These are phyloP conservation scores for Tachycineta bicolor DNA, from an alignment of 2,113 vertebrate species.

Conservation along the genomic window DNA sequence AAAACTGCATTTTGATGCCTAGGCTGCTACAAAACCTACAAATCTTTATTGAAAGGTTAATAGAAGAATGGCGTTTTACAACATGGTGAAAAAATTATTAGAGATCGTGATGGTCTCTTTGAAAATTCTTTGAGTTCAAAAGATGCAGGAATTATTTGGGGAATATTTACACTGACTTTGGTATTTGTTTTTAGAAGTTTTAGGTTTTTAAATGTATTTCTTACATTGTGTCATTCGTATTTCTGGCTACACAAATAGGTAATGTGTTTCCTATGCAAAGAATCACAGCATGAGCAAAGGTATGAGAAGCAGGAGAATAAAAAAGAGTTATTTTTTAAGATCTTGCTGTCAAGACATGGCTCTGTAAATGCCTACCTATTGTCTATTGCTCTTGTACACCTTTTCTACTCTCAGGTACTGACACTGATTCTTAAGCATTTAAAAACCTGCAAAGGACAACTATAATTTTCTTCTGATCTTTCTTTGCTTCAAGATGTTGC, in stretches of 20 bases:
- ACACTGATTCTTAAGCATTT: neutral
- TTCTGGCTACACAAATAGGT: neutral
- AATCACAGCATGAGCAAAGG: neutral
- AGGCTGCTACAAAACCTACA: neutral
- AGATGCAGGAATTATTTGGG: neutral
- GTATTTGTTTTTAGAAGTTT: neutral
- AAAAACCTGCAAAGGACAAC: neutral
- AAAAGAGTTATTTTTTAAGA: neutral
- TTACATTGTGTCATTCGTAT: neutral
- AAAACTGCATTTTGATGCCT: neutral
- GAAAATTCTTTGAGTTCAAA: neutral
- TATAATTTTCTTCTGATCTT: neutral
- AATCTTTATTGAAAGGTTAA: neutral
- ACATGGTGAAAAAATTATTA: neutral
- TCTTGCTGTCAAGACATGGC: neutral
- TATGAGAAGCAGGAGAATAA: neutral
- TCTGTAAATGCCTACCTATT: neutral
- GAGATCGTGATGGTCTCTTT: neutral
- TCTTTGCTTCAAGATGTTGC: neutral
- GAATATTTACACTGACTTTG: neutral
- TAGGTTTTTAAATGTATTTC: neutral
- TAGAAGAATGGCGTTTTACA: neutral
- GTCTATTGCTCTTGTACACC: neutral
- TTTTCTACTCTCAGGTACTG: neutral
- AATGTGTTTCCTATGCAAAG: neutral